Base-by-base conservation (phyloP, 2,797 vertebrate species). In the Eidolon dupreanum region DNA sequence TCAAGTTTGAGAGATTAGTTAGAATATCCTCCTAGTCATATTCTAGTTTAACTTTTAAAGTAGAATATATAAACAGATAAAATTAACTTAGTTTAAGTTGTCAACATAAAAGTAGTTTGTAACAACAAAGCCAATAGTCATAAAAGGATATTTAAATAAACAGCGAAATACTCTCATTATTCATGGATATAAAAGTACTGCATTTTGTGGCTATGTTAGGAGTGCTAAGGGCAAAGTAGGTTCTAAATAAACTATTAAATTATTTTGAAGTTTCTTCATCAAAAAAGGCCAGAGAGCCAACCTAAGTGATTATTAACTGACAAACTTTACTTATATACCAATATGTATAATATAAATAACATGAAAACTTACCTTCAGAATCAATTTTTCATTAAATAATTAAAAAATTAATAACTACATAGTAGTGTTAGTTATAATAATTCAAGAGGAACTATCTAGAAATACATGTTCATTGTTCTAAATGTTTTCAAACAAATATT, bases 1-100 rank as follows among this genome's bases (percentile, higher is more conserved):
- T 33, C 66, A 61, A 55, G 28, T 43, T 63, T 92, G 57, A 63
- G 46, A 53, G 26, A 74, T 28, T 43, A 36, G 26, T 74, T n/a
- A 26, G 68, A 53, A 65, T 74, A 55, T 13, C 15, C 22, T 63
- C 46, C 33, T 74, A 74, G 33, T n/a, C 8, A 84, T 26, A 92
- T 41, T 83, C 28, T 33, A 92, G 36, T 65, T 66, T 65, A 92
- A 71, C 31, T 81, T 86, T 88, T 73, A 93, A 93, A 68, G 51
- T 38, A 86, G 36, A 81, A 74, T 82, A 81, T 31, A 43, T 31
- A 53, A 70, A 84, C 36, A 63, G 55, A 93, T 66, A 92, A 36
- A 75, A 65, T 71, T 53, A 78, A 78, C 51, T 79, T 79, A 81
- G 33, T 43, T 6, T 73, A 88, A 88, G 10, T 53, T 20, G 43